Evolutionary conservation across 1,140 invertebrate species (phyloP).

Genomic region (Drosophila jambulina): DNA sequence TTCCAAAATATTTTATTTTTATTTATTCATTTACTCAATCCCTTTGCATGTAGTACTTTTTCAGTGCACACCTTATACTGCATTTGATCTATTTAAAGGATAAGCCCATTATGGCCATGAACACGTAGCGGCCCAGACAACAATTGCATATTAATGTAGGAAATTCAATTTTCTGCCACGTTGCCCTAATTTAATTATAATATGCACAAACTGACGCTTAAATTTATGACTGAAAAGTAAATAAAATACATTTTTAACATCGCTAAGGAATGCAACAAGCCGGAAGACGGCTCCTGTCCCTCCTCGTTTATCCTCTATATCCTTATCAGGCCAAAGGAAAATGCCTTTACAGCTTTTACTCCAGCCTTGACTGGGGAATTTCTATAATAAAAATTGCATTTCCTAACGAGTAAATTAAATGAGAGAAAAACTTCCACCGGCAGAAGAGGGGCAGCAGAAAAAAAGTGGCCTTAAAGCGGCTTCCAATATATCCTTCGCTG

Average conservation of each 20-base stretch:
- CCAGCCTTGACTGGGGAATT: conserved; percentile 29
- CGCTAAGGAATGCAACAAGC: conserved; percentile 10
- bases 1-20: background rate
- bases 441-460: conserved; percentile 5
- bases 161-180: conserved; percentile 62
- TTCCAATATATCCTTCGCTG: conserved; percentile 1
- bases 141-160: conserved; percentile 54
- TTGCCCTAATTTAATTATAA: conserved; percentile 55
- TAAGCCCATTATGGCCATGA: conserved; percentile 17
- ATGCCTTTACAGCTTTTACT: conserved; percentile 22
- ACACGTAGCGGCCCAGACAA: conserved; percentile 28
- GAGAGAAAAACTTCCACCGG: conserved; percentile 23
- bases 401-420: conserved; percentile 72
- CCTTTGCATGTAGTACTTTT: background rate
- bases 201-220: conserved; percentile 10
- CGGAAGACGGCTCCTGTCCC: background rate
- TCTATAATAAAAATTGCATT: conserved; percentile 69
- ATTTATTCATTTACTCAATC: background rate
- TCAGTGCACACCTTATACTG: background rate
- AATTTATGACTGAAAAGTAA: conserved; percentile 16
- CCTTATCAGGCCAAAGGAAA: conserved; percentile 13
- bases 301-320: background rate
- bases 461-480: conserved; percentile 57
- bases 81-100: conserved; percentile 12
- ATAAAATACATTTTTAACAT: conserved; percentile 1